Evolutionary conservation across 2,888 invertebrate genomes (phyloP).

Genomic region (Capitulum mitella): DNA sequence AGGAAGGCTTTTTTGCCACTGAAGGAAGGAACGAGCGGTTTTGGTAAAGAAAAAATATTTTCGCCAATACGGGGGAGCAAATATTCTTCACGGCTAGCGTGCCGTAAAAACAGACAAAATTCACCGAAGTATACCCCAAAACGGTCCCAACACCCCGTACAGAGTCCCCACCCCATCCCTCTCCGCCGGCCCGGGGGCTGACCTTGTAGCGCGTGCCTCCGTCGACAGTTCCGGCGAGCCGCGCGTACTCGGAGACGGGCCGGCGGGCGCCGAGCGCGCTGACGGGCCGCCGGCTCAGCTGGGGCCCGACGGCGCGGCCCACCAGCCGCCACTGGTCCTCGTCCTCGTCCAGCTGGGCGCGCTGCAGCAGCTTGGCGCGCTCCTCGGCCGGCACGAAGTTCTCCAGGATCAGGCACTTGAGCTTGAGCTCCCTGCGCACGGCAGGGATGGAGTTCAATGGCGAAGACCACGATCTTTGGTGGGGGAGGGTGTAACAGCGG

Average conservation of each 20-base stretch:
- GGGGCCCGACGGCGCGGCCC: neutral
- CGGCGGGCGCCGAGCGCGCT: conserved; percentile 57
- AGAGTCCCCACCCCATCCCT: too few relatives aligned
- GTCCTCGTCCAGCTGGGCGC: conserved; percentile 72
- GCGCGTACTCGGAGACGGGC: conserved; percentile 54
- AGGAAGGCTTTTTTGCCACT: too few relatives aligned
- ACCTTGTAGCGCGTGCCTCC: conserved; percentile 47
- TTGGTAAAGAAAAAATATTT: too few relatives aligned
- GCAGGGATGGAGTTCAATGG: conserved; percentile 27
- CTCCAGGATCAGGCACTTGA: conserved; percentile 78
- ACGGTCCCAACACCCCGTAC: too few relatives aligned
- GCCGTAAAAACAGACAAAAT: too few relatives aligned
- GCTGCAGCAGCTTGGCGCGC: conserved; percentile 61
- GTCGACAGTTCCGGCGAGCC: conserved; percentile 51
- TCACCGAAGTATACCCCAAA: too few relatives aligned
- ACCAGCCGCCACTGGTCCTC: conserved; percentile 61
- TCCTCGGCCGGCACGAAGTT: conserved; percentile 76
- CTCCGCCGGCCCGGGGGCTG: conserved; percentile 16
- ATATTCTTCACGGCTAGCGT: too few relatives aligned
- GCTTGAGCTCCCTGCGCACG: conserved; percentile 67
- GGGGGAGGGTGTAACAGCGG: too few relatives aligned
- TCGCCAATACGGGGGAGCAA: too few relatives aligned
- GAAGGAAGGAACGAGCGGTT: too few relatives aligned
- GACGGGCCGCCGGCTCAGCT: conserved; percentile 46
- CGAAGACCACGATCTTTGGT: too few relatives aligned